phyloP scores from a whole-genome alignment of 2,888 invertebrate genomes.

The Cabera pusaria region DNA sequence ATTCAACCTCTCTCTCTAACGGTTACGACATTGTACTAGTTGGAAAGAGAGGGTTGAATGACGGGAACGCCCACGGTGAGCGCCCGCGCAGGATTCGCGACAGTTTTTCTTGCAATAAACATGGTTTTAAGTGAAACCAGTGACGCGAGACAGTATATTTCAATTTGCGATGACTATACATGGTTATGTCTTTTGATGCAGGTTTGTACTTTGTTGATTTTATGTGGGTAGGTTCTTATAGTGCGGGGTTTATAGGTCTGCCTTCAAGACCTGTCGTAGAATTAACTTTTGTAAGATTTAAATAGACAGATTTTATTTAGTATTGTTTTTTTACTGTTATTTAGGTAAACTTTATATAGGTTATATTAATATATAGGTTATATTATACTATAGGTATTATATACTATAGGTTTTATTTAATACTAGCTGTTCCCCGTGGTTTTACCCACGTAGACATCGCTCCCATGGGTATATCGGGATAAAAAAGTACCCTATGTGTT shows the following conservation, averaged over 20 bases:
- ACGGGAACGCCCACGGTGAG: conserved; percentile 54
- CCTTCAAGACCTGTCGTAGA: too few relatives aligned
- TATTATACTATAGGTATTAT: neutral
- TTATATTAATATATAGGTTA: too few relatives aligned
- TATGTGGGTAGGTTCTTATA: conserved; percentile 15
- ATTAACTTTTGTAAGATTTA: too few relatives aligned
- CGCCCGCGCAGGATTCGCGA: conserved; percentile 54
- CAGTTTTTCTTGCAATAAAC: conserved; percentile 65
- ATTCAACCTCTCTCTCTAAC: conserved; percentile 36
- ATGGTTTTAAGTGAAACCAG: conserved; percentile 44
- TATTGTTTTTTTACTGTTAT: too few relatives aligned
- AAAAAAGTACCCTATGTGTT: too few relatives aligned
- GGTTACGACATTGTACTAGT: conserved; percentile 4
- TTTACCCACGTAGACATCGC: too few relatives aligned
- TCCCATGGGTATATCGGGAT: too few relatives aligned
- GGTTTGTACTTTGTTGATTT: conserved; percentile 11
- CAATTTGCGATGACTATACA: conserved; percentile 38
- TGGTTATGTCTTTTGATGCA: conserved; percentile 29
- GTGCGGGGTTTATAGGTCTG: conserved; percentile 11
- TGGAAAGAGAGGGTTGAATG: conserved; percentile 45
- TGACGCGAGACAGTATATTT: conserved; percentile 45
- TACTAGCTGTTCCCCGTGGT: too few relatives aligned
- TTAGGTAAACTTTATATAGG: too few relatives aligned
- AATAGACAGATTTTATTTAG: too few relatives aligned
- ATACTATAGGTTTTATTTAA: too few relatives aligned